Base-by-base conservation (phyloP, 2,797 vertebrate genomes). In the Manis crassicaudata region DNA sequence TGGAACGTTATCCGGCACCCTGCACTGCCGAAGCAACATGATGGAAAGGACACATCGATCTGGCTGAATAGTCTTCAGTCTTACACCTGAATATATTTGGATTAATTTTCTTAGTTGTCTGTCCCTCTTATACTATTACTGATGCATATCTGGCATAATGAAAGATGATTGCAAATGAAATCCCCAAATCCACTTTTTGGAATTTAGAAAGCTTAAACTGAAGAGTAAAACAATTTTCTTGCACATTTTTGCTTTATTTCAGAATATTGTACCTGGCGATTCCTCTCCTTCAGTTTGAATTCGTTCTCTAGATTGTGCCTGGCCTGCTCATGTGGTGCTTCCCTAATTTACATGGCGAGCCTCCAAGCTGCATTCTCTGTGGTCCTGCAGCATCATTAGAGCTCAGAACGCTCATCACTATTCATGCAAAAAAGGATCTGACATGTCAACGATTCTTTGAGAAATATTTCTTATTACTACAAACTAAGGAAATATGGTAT, bases 171-270 rank as follows among this genome's bases (percentile, higher is more conserved):
- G 72, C 37, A 82, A 79, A 95, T 27, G 37, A 92, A 91, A 89
- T 77, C 82, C 79, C 80, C 7, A 82, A 46, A 96, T 80, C 72
- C 54, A 75, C 20, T 14, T 65, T 11, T 68, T n/a, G 18, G 40
- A 91, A 67, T 84, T 67, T 84, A 13, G 43, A 93, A 88, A 81
- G 56, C 68, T 96, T 92, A 40, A 8, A 25, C 8, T 84, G 88
- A 56, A 92, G 35, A n/a, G n/a, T 58, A 77, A 95, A 90, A 37
- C 10, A 60, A 58, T n/a, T 17, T 75, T 76, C 89, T 96, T 89
- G 67, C 75, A 79, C 13, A 5, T 52, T 82, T 84, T 96, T 65
- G 67, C 84, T 97, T 90, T 80, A 82, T 96, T 94, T 97, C 96
- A 86, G 68, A 92, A 73, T 43, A 79, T n/a, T 68, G 20, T 87